Percentiles rank a stretch among this genome's conserved stretches.
phyloP scores from a whole-genome alignment of 1,140 invertebrate genomes.

The Micrasema minimum region DNA sequence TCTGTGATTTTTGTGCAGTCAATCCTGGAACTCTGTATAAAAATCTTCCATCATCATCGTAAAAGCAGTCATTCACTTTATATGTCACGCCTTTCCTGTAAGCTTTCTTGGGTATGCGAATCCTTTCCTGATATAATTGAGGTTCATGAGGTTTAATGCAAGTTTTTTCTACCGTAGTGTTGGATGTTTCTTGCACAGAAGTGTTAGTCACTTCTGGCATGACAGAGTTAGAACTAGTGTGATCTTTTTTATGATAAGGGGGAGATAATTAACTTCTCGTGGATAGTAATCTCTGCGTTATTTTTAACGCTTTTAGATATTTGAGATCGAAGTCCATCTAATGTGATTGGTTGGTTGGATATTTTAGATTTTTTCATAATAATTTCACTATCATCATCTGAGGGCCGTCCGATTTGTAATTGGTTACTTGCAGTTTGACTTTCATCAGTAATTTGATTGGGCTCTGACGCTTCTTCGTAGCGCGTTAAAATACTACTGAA shows the following conservation, averaged over 20 bases:
- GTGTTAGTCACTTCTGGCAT: conserved; percentile 6
- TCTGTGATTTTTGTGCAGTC: conserved; percentile 42
- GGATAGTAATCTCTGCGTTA: background rate
- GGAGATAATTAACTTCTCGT: conserved; percentile 8
- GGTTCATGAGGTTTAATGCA: background rate
- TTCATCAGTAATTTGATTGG: background rate
- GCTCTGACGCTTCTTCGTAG: conserved; percentile 9
- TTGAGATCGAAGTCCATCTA: conserved; percentile 6
- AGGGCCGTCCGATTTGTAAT: conserved; percentile 2
- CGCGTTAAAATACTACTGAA: conserved; percentile 60
- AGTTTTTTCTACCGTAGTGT: too few species aligned
- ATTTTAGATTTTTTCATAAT: background rate
- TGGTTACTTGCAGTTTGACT: background rate
- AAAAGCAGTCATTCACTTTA: conserved; percentile 79
- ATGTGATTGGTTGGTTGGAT: background rate
- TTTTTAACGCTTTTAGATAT: background rate
- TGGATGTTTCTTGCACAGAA: conserved; percentile 6
- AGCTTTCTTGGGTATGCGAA: conserved; percentile 73
- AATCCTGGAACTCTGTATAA: conserved; percentile 79
- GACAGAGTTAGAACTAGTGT: conserved; percentile 4
- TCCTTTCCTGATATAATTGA: conserved; percentile 67
- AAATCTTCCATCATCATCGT: conserved; percentile 80
- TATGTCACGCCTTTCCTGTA: conserved; percentile 73
- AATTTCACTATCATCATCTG: background rate
- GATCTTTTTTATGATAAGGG: background rate